Conservation (phyloP, 2,888 invertebrate species). For the Lobophora halterata region DNA sequence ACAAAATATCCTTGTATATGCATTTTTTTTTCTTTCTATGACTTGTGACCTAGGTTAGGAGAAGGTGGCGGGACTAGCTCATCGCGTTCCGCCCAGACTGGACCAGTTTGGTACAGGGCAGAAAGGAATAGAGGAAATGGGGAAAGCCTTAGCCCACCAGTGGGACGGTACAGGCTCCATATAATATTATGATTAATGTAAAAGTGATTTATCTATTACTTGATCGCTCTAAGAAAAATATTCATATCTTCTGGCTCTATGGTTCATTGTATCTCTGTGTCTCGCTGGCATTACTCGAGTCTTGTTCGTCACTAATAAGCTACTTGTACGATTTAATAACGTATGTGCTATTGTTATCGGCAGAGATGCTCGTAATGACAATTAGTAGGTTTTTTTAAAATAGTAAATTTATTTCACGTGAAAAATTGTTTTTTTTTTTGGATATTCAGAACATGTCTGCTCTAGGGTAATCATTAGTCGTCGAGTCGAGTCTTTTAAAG, state of each 20-base stretch:
- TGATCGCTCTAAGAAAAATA: neutral
- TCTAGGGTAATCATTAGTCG: conserved; percentile 13
- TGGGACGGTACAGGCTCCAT: too few species aligned
- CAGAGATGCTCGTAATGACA: conserved; percentile 19
- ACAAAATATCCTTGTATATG: too few species aligned
- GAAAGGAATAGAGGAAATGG: too few species aligned
- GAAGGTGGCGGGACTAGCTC: too few species aligned
- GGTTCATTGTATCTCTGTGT: conserved; percentile 25
- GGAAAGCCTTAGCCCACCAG: too few species aligned
- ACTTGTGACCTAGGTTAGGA: too few species aligned
- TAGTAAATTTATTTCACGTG: conserved; percentile 17
- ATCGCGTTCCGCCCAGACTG: too few species aligned
- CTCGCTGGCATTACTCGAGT: conserved; percentile 26
- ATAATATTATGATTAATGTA: too few species aligned
- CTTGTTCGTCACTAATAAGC: conserved; percentile 67
- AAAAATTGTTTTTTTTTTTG: conserved; percentile 13
- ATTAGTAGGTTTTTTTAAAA: conserved; percentile 16
- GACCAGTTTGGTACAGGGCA: too few species aligned
- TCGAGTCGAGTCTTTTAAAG: conserved; percentile 4
- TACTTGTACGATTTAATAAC: conserved; percentile 58
- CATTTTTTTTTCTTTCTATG: too few species aligned
- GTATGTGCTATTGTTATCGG: conserved; percentile 38
- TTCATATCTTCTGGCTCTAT: neutral
- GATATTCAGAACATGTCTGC: conserved; percentile 11
- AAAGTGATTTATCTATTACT: neutral